Evolutionary conservation across 2,797 vertebrate genomes (phyloP).

Genomic region (Botia kubotai): DNA sequence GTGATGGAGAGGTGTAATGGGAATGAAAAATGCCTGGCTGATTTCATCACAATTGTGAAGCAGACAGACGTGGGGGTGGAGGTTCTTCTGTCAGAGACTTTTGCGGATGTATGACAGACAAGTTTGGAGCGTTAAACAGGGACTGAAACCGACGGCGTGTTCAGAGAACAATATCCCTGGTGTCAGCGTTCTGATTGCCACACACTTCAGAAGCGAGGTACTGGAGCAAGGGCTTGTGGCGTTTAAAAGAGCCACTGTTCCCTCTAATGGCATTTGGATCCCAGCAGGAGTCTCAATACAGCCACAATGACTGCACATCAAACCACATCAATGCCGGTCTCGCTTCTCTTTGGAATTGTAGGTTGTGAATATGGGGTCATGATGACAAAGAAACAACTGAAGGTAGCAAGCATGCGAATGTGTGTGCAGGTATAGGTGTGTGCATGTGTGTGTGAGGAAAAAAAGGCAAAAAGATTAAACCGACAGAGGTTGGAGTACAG

Average conservation of each 20-base stretch:
- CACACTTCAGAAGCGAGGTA: constrained; percentile 52
- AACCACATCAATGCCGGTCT: constrained; percentile 67
- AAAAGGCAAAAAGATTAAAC: constrained; percentile 58
- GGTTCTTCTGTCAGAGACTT: constrained; percentile 36
- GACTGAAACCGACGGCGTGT: constrained; percentile 49
- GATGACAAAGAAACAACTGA: constrained; percentile 50
- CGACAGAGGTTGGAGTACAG: constrained; percentile 53
- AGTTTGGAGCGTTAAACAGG: constrained; percentile 51
- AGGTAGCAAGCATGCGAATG: constrained; percentile 32
- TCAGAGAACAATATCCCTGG: constrained; percentile 65
- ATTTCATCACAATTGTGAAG: constrained; percentile 37
- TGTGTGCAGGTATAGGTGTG: background rate
- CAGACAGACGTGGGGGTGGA: constrained; percentile 19
- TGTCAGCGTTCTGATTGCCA: constrained; percentile 67
- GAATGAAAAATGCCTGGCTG: constrained; percentile 15
- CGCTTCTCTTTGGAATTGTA: constrained; percentile 50
- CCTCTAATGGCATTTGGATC: constrained; percentile 70
- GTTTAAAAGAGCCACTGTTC: constrained; percentile 69
- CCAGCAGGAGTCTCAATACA: constrained; percentile 67
- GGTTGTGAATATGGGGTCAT: constrained; percentile 44
- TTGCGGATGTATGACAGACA: constrained; percentile 44
- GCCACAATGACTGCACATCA: constrained; percentile 69
- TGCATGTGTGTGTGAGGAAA: background rate
- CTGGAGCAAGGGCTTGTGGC: constrained; percentile 53
- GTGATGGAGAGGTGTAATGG: constrained; percentile 8